Evolutionary conservation across 2,888 invertebrate species (phyloP).

Genomic region (Eupelmus urozonus): DNA sequence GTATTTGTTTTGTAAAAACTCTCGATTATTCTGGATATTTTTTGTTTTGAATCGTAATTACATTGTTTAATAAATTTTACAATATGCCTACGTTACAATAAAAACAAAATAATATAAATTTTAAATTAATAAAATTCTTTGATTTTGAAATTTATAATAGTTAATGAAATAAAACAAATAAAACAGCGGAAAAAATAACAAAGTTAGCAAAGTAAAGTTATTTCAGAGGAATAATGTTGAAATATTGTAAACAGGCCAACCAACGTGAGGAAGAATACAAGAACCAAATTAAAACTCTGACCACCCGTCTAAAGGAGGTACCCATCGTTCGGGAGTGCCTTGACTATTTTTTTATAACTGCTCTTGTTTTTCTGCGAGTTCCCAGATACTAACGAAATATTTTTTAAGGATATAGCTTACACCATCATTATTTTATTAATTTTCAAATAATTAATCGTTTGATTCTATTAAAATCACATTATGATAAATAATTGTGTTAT

Average conservation of each 20-base stretch:
- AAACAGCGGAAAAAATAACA: neutral
- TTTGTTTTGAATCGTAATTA: too few relatives aligned
- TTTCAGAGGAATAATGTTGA: constrained; percentile 47
- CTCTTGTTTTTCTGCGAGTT: constrained; percentile 63
- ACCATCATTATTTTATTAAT: neutral
- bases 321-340: constrained; percentile 64
- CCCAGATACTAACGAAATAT: constrained; percentile 34
- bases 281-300: constrained; percentile 99
- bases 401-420: constrained; percentile 54
- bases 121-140: too few relatives aligned
- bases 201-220: neutral
- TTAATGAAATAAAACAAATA: neutral
- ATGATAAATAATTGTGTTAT: neutral
- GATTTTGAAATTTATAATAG: too few relatives aligned
- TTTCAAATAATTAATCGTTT: too few relatives aligned
- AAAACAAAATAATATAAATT: too few relatives aligned
- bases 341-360: neutral
- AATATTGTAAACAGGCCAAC: constrained; percentile 87
- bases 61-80: too few relatives aligned
- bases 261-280: constrained; percentile 99
- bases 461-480: too few relatives aligned
- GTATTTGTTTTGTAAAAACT: too few relatives aligned
- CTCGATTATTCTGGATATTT: too few relatives aligned
- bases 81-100: too few relatives aligned
- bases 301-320: constrained; percentile 99